A percentile compares a stretch with the other conserved stretches of the same genome.
phyloP scores from a whole-genome alignment of 2,797 vertebrate species.

The Characodon lateralis region DNA sequence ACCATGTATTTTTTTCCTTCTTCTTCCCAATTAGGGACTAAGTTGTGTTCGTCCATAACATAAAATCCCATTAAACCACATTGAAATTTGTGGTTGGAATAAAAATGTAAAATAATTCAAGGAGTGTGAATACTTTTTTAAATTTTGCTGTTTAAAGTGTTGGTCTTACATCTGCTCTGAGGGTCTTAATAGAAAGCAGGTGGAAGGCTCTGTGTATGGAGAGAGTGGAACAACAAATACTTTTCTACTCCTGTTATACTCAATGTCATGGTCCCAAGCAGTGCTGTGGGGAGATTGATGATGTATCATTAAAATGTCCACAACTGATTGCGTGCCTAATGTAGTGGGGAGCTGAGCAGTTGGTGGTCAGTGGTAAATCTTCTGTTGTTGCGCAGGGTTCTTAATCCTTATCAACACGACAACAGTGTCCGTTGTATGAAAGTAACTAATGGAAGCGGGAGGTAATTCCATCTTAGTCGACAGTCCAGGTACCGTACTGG shows the following conservation, averaged over 20 bases:
- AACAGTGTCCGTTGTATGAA: conserved; percentile 49
- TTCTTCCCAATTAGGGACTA: too few species aligned
- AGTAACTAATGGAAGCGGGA: conserved; percentile 55
- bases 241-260: conserved; percentile 40
- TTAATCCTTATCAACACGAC: conserved; percentile 65
- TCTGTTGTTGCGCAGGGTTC: conserved; percentile 40
- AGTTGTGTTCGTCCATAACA: too few species aligned
- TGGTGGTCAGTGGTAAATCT: conserved; percentile 47
- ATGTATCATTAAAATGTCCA: conserved; percentile 54
- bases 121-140: neutral
- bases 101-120: too few species aligned
- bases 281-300: conserved; percentile 54
- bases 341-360: conserved; percentile 47
- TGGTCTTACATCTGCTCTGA: conserved; percentile 58
- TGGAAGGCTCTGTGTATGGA: conserved; percentile 59
- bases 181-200: conserved; percentile 62
- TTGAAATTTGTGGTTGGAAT: too few species aligned
- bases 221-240: conserved; percentile 46
- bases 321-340: conserved; percentile 55
- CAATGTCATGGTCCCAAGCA: conserved; percentile 49
- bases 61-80: too few species aligned
- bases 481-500: conserved; percentile 53
- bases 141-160: conserved; percentile 25
- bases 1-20: too few species aligned
- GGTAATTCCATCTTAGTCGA: conserved; percentile 66